These are phyloP conservation scores for Poeciliopsis paucimaculata DNA, from an alignment of 2,797 vertebrate species.

Conservation along the genomic window DNA sequence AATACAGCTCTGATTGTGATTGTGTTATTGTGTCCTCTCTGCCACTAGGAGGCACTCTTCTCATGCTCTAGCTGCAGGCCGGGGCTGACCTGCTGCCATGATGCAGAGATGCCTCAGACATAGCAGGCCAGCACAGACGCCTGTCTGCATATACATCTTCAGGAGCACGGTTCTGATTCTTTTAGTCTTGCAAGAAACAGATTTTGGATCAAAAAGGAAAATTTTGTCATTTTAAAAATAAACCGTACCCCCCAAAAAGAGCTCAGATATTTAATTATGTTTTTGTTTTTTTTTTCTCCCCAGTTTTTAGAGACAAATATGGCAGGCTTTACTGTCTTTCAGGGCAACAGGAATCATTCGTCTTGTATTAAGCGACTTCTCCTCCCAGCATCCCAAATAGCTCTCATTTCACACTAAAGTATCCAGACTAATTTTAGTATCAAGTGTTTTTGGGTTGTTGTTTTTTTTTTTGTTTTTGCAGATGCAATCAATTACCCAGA, in stretches of 20 bases:
- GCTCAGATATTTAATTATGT: conserved; percentile 24
- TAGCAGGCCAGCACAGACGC: conserved; percentile 48
- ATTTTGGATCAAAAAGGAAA: conserved; percentile 24
- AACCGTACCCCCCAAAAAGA: conserved; percentile 2
- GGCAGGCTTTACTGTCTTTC: conserved; percentile 11
- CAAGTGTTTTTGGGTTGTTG: conserved; percentile 53
- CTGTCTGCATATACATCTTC: conserved; percentile 52
- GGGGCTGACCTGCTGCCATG: conserved; percentile 38
- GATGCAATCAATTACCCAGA: conserved; percentile 62
- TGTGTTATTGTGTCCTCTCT: conserved; percentile 19
- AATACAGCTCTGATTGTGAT: conserved; percentile 60
- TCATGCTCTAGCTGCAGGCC: conserved; percentile 68
- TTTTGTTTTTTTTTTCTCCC: neutral
- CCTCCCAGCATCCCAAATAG: conserved; percentile 19
- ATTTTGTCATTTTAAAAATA: conserved; percentile 12
- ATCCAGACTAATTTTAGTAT: conserved; percentile 75
- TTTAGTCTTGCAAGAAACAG: conserved; percentile 45
- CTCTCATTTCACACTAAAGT: conserved; percentile 44
- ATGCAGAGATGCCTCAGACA: conserved; percentile 61
- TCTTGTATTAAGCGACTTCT: neutral
- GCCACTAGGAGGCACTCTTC: conserved; percentile 85
- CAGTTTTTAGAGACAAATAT: conserved; percentile 4
- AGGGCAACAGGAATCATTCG: conserved; percentile 33
- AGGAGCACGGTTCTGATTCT: conserved; percentile 57
- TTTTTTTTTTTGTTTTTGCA: conserved; percentile 27